Evolutionary conservation across 2,797 vertebrate species (phyloP).

Genomic region (Fistularia tabacaria): DNA sequence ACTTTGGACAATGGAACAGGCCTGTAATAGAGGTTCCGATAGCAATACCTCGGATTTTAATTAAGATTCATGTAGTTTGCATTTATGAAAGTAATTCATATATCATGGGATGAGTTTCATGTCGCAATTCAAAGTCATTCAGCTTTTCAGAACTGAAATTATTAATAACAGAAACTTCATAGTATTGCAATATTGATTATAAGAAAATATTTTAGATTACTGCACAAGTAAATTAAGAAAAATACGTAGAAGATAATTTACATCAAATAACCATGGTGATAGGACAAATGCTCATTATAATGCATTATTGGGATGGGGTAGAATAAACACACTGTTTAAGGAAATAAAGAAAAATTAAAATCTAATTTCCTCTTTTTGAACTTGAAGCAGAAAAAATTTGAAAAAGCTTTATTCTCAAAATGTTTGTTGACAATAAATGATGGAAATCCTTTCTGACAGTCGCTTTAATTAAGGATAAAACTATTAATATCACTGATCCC

Average conservation of each 20-base stretch:
- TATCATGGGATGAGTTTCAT: constrained; percentile 17
- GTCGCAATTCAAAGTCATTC: constrained; percentile 26
- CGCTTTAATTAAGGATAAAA: constrained; percentile 50
- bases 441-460: constrained; percentile 31
- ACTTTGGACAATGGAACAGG: constrained; percentile 16
- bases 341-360: too few species aligned
- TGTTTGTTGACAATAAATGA: constrained; percentile 22
- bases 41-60: constrained; percentile 31
- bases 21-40: constrained; percentile 33
- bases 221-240: too few species aligned
- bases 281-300: too few species aligned
- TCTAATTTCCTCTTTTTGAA: not conserved
- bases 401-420: not conserved
- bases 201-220: too few species aligned
- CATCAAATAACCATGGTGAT: too few species aligned
- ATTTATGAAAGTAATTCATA: constrained; percentile 26
- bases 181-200: too few species aligned
- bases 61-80: constrained; percentile 17
- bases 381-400: not conserved
- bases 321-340: too few species aligned
- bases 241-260: too few species aligned
- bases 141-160: constrained; percentile 12
- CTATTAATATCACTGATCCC: constrained; percentile 31
- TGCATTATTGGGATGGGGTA: too few species aligned
- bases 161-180: too few species aligned